Base-by-base conservation (phyloP, 2,888 invertebrate genomes). In the Caenorhabditis sulstoni region DNA sequence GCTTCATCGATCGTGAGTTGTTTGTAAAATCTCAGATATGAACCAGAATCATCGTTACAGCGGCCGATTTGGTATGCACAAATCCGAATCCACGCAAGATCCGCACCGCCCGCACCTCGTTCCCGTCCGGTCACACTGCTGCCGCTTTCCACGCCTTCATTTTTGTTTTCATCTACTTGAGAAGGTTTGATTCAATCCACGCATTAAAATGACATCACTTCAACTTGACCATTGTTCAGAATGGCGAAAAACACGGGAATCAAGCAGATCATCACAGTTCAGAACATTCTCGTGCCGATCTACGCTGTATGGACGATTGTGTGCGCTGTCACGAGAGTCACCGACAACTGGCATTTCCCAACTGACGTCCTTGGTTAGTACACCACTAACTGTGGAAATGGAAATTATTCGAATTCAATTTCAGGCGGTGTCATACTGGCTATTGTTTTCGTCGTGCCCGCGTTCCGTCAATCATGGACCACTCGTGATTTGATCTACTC, bases 81-180 rank as follows among this genome's bases (percentile, higher is more conserved):
- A 82, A 83, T 35, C 81, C 81, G 49, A 77, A 81, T 53, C 23
- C 55, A 0, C 76, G 79, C 16, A 79, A 82, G 29, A 79, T 86
- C n/a, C 85, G 90, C 4, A 85, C 84, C 12, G 85, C 88, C 2
- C 76, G 87, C 22, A 86, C 89, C n/a, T 87, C 87, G 35, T 90
- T 90, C 66, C 90, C 90, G n/a, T 89, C 89, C 11, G 90, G 90
- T 9, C 90, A 90, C 70, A 85, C 90, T 0, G 85, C 87, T 18
- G 87, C 87, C 8, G 87, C 90, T 14, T 79, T 85, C 22, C 87
- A 88, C 55, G 81, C 84, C 44, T 82, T 82, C 49, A 61, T 88
- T 20, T 90, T 89, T 62, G 58, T 85, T 49, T 52, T 80, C 14
- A 44, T 86, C 22, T 89, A 87, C 71, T 82, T 88, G 47, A 75